A percentile compares a stretch with the other conserved stretches of the same genome.
phyloP scores from a whole-genome alignment of 2,888 invertebrate genomes.

The Theretra japonica region DNA sequence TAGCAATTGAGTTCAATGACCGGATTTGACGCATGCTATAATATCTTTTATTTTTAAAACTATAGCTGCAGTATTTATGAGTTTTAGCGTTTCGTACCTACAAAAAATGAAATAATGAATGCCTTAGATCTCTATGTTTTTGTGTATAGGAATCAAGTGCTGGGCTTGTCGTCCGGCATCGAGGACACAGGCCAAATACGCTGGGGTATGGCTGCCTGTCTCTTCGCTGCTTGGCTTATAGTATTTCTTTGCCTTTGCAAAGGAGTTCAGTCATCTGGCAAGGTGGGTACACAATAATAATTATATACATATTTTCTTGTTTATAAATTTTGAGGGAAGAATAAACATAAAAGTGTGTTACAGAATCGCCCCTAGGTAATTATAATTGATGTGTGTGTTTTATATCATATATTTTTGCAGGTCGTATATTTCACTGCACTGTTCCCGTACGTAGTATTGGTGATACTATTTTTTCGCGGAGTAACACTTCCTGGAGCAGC shows the following conservation, averaged over 20 bases:
- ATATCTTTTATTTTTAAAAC: background rate
- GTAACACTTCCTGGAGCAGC: conserved; percentile 91
- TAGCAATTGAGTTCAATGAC: background rate
- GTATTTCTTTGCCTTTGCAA: conserved; percentile 91
- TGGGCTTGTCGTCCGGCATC: conserved; percentile 89
- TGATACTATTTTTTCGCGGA: conserved; percentile 91
- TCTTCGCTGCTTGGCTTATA: conserved; percentile 91
- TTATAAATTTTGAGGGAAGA: too few species aligned
- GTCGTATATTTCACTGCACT: conserved; percentile 91
- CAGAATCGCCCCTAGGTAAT: too few species aligned
- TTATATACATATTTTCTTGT: background rate
- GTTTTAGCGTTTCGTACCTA: too few species aligned
- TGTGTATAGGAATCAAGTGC: conserved; percentile 84
- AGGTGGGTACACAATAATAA: conserved; percentile 66
- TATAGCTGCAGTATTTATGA: too few species aligned
- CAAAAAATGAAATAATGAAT: too few species aligned
- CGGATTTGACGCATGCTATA: background rate
- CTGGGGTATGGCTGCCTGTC: conserved; percentile 89
- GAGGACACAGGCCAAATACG: conserved; percentile 88
- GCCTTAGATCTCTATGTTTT: too few species aligned
- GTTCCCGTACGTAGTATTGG: conserved; percentile 90
- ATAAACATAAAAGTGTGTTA: too few species aligned
- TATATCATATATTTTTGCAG: conserved; percentile 55
- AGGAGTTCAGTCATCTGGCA: conserved; percentile 92
- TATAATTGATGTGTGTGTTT: background rate